phyloP scores from a whole-genome alignment of 2,888 invertebrate genomes.

The Pristionchus fissidentatus region DNA sequence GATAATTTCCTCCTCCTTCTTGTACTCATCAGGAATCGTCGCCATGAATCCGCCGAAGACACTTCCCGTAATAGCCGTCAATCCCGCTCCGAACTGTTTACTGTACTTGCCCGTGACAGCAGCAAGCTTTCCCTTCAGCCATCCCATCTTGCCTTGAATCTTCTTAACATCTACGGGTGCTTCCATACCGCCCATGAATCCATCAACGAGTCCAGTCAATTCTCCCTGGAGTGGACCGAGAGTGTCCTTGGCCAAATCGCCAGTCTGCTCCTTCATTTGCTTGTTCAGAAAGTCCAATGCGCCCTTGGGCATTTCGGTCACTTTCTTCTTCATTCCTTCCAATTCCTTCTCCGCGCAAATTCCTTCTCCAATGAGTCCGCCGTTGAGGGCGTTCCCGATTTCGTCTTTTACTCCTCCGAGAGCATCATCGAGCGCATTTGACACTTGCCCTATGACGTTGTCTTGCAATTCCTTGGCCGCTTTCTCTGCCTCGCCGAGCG shows the following conservation, averaged over 20 bases:
- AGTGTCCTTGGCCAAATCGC: background rate
- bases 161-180: background rate
- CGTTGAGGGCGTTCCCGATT: background rate
- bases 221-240: background rate
- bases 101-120: background rate
- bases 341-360: background rate
- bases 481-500: background rate
- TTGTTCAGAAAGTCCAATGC: background rate
- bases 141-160: background rate
- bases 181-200: background rate
- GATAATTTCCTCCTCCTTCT: background rate
- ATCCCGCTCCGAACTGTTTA: background rate
- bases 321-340: background rate
- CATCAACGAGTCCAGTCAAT: background rate
- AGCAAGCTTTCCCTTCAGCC: background rate
- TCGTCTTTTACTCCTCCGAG: background rate
- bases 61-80: background rate
- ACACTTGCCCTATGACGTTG: background rate
- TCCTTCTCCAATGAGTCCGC: too few relatives aligned
- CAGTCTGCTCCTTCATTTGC: background rate
- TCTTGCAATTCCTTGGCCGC: background rate
- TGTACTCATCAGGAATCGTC: background rate
- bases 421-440: background rate
- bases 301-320: slow-evolving; percentile 23
- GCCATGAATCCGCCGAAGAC: background rate